A percentile compares a stretch with the other conserved stretches of the same genome.
These are phyloP conservation scores for Hecatera dysodea DNA, from an alignment of 2,888 invertebrate species.

Conservation along the genomic window DNA sequence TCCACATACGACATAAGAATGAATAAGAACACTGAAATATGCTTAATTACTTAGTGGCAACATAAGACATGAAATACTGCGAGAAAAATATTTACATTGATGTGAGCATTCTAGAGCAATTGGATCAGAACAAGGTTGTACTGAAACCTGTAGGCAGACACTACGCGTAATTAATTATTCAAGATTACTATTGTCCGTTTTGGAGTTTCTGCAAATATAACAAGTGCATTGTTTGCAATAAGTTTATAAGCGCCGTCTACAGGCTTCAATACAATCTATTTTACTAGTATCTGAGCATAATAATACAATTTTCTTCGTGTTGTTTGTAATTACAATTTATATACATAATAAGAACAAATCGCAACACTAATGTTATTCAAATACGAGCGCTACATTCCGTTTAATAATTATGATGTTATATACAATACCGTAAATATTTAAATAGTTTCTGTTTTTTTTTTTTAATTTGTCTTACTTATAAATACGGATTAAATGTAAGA, in stretches of 20 bases:
- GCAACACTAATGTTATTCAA: constrained; percentile 19
- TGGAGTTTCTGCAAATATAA: constrained; percentile 29
- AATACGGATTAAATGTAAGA: constrained; percentile 25
- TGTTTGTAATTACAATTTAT: constrained; percentile 17
- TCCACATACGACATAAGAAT: constrained; percentile 51
- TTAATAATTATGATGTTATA: constrained; percentile 12
- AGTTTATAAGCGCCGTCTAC: constrained; percentile 1
- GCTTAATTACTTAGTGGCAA: constrained; percentile 50
- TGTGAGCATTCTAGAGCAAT: constrained; percentile 27
- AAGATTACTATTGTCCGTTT: constrained; percentile 3
- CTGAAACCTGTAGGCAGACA: constrained; percentile 11
- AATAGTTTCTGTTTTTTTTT: constrained; percentile 11
- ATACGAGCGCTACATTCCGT: constrained; percentile 1
- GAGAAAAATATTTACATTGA: constrained; percentile 55
- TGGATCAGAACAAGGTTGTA: constrained; percentile 11
- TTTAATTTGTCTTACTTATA: constrained; percentile 7
- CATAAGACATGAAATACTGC: constrained; percentile 43
- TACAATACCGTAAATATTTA: constrained; percentile 5
- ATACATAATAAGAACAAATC: not conserved
- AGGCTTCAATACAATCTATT: constrained; percentile 6
- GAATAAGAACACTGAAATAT: constrained; percentile 38
- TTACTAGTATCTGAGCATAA: not conserved
- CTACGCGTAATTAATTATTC: constrained; percentile 6
- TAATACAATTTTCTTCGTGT: not conserved
- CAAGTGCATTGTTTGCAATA: constrained; percentile 35